Conservation (phyloP, 37 sponge, comb jelly and placozoan genomes). For the Crambe crambe region DNA sequence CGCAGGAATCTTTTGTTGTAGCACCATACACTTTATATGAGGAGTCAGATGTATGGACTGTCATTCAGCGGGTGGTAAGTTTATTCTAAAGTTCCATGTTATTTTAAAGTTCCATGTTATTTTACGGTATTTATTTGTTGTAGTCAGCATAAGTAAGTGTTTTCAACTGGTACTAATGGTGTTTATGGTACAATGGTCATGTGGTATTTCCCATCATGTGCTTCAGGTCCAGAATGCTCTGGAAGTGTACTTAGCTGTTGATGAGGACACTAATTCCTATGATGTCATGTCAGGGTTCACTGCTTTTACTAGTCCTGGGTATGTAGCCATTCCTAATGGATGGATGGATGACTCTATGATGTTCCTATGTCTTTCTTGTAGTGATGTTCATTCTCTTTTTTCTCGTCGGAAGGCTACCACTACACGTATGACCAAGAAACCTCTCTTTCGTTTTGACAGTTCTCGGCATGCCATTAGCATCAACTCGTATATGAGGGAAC, state of each 20-base stretch:
- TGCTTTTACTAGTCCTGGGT: conserved; percentile 13
- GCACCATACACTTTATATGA: conserved; percentile 52
- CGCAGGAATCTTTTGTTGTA: conserved; percentile 1
- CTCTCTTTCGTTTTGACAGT: conserved; percentile 76
- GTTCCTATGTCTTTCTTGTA: not conserved
- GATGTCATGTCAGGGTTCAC: conserved; percentile 10
- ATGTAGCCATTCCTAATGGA: not conserved
- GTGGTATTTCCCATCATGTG: not conserved
- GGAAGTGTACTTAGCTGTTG: conserved; percentile 33
- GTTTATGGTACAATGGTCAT: not conserved
- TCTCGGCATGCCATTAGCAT: conserved; percentile 82
- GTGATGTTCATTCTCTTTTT: conserved; percentile 24
- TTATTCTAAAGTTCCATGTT: not conserved
- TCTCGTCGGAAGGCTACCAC: conserved; percentile 1
- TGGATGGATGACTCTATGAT: not conserved
- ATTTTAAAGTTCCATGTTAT: not conserved
- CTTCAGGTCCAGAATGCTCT: conserved; percentile 24
- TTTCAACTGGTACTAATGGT: not conserved
- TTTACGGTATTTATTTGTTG: not conserved
- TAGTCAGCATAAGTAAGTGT: too few species aligned
- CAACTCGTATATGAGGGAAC: conserved; percentile 82
- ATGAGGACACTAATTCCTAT: conserved; percentile 9
- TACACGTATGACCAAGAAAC: conserved; percentile 31
- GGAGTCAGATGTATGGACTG: conserved; percentile 75
- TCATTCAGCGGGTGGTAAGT: conserved; percentile 77